Conservation (phyloP, 2,797 vertebrate species). For the Galago senegalensis region DNA sequence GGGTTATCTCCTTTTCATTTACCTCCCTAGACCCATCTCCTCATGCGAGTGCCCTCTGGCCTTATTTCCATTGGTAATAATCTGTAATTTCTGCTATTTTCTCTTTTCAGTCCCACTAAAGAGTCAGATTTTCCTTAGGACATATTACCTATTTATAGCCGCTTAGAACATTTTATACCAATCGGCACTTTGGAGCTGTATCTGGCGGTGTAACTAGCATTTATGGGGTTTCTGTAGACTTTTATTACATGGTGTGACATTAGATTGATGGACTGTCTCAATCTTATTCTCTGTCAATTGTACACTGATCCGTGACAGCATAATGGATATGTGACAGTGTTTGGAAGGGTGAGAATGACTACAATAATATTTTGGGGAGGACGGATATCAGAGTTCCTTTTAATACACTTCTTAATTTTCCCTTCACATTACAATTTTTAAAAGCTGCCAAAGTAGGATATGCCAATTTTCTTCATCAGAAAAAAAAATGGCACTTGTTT, state of each 20-base stretch:
- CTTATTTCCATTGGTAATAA: constrained; percentile 86
- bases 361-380: constrained; percentile 83
- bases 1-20: constrained; percentile 77
- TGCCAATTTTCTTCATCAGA: constrained; percentile 88
- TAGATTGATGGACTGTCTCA: constrained; percentile 91
- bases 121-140: constrained; percentile 80
- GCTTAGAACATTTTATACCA: constrained; percentile 82
- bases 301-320: constrained; percentile 88
- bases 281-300: constrained; percentile 90
- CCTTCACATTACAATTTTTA: constrained; percentile 73
- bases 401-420: constrained; percentile 81
- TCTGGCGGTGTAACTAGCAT: constrained; percentile 86
- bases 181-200: constrained; percentile 77
- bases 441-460: constrained; percentile 84
- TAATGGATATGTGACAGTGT: constrained; percentile 89
- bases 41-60: constrained; percentile 65
- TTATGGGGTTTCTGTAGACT: constrained; percentile 89
- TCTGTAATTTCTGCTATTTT: constrained; percentile 83
- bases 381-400: constrained; percentile 80
- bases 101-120: constrained; percentile 73
- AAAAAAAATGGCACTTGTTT: constrained; percentile 76
- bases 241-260: constrained; percentile 90
- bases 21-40: constrained; percentile 71
- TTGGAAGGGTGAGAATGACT: constrained; percentile 83
- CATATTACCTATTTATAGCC: constrained; percentile 82